These are phyloP conservation scores for Brachionus calyciflorus DNA, from an alignment of 1,140 invertebrate species.

Conservation along the genomic window DNA sequence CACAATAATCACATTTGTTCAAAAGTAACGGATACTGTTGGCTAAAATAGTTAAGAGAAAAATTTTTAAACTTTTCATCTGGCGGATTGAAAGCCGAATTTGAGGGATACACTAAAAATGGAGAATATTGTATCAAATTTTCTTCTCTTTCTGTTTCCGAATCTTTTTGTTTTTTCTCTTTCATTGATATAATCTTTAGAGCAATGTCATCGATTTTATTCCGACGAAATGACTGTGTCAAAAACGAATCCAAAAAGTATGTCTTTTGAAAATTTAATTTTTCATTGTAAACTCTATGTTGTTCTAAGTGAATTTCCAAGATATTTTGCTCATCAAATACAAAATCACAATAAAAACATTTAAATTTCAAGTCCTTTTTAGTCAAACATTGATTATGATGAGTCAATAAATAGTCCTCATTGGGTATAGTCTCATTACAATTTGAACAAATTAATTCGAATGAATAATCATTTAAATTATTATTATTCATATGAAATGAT, in stretches of 20 bases:
- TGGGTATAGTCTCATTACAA: neutral
- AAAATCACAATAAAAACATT: neutral
- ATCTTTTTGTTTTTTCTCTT: conserved; percentile 14
- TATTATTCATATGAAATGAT: neutral
- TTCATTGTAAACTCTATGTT: neutral
- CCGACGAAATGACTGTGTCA: neutral
- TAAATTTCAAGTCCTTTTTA: neutral
- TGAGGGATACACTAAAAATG: neutral
- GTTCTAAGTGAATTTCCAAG: neutral
- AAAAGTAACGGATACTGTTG: neutral
- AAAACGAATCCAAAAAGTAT: neutral
- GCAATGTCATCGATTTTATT: conserved; percentile 29
- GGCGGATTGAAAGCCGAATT: neutral
- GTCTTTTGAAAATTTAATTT: neutral
- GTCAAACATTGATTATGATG: neutral
- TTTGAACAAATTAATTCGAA: neutral
- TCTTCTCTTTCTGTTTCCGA: conserved; percentile 23
- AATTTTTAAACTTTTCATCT: neutral
- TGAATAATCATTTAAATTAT: neutral
- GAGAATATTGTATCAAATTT: neutral
- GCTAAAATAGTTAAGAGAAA: neutral
- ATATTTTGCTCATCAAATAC: neutral
- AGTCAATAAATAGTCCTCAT: neutral
- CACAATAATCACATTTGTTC: conserved; percentile 28
- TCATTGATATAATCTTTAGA: conserved; percentile 22